Base-by-base conservation (phyloP, 2,113 vertebrate species). In the Cygnus atratus region DNA sequence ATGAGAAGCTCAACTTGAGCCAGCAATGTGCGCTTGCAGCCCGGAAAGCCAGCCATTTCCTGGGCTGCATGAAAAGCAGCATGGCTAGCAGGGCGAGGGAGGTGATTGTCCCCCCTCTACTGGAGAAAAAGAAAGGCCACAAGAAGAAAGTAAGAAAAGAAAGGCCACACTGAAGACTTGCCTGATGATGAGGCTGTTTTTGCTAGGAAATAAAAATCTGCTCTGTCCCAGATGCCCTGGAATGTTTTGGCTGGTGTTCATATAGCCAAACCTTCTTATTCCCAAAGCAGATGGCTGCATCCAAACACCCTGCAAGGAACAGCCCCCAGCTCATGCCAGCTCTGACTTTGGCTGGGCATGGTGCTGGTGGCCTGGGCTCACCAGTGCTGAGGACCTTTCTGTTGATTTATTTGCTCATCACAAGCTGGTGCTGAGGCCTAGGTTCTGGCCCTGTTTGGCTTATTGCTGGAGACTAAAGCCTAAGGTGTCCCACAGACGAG, bases 351-450 rank as follows among this genome's bases (percentile, higher is more conserved):
- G 55, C 52, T 15, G 3, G 82, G 25, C 31, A 10, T 3, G 16
- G 16, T 7, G 3, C 0, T 3, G 46, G 43, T n/a, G 88, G 63
- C 62, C 31, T 22, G 73, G 24, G 19, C 24, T 78, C 7, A 2
- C 35, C 31, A 0, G 0, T 0, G 4, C 39, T 72, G 55, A 66
- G 29, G 28, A 43, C 26, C 44, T n/a, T 41, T 63, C 58, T 43
- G 43, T 26, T 0, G 3, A 41, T 79, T 54, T 46, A n/a, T 24
- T 17, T 87, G n/a, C 65, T 71, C 39, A 41, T 33, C 2, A 3
- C 1, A 10, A 85, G 12, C 16, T n/a, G 43, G 3, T 55, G 54
- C 83, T 88, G 10, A 13, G 24, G 33, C 25, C 43, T 54, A 0
- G 1, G 11, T 59, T 72, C 88, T 90, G 61, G 7, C 61, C 78